Evolutionary conservation across 2,113 vertebrate genomes (phyloP).

Genomic region (Equus przewalskii): DNA sequence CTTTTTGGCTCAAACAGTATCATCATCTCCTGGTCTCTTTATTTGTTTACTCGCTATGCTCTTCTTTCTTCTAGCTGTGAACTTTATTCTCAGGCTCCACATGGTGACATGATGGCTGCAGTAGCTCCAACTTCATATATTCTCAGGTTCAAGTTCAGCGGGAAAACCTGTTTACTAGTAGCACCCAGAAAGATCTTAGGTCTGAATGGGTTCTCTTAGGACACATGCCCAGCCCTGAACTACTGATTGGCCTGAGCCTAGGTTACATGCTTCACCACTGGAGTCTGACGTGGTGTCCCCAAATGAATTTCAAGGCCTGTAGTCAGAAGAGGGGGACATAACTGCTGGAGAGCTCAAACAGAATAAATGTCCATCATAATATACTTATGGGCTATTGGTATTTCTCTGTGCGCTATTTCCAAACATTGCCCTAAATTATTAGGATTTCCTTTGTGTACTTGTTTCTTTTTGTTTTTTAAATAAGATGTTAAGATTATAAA

Average conservation of each 20-base stretch:
- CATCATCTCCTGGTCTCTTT: background rate
- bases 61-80: background rate
- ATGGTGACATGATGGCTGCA: background rate
- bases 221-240: background rate
- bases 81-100: background rate
- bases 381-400: background rate
- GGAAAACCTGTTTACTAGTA: background rate
- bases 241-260: background rate
- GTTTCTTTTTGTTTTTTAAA: background rate
- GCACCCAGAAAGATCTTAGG: background rate
- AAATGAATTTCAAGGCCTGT: background rate
- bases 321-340: background rate
- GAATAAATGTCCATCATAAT: background rate
- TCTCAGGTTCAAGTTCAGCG: background rate
- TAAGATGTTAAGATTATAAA: background rate
- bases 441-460: background rate
- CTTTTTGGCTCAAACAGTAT: background rate
- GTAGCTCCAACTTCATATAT: background rate
- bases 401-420: background rate
- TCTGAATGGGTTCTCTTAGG: background rate
- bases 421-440: background rate
- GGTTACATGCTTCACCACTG: background rate
- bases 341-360: background rate
- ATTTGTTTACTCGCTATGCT: background rate
- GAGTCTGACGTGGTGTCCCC: fast-evolving